phyloP scores from a whole-genome alignment of 2,888 invertebrate genomes.

The Caenorhabditis sp. region DNA sequence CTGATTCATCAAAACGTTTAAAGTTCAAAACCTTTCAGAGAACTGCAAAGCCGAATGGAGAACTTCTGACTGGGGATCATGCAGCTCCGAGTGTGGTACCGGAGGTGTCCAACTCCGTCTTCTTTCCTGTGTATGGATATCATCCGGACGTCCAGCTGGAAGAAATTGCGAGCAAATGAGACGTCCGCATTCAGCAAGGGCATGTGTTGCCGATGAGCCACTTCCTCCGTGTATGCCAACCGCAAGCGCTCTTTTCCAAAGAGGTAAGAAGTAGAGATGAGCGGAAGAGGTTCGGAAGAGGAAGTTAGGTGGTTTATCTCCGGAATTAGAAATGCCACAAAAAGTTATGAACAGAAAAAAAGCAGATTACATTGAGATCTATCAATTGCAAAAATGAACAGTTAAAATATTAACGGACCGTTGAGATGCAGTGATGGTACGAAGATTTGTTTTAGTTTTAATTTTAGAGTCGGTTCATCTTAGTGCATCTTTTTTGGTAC shows the following conservation, averaged over 20 bases:
- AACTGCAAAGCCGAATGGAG: conserved; percentile 89
- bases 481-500: too few relatives aligned
- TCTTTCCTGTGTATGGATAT: conserved; percentile 94
- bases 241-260: conserved; percentile 63
- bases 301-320: too few relatives aligned
- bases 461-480: too few relatives aligned
- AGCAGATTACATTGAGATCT: too few relatives aligned
- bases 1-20: not conserved
- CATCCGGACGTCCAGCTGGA: conserved; percentile 90
- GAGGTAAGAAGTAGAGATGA: too few relatives aligned
- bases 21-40: conserved; percentile 67
- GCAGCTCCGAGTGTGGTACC: conserved; percentile 90
- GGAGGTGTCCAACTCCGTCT: conserved; percentile 92
- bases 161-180: conserved; percentile 87
- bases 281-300: too few relatives aligned
- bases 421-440: too few relatives aligned
- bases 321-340: too few relatives aligned
- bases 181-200: conserved; percentile 79
- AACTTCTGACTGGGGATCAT: conserved; percentile 94
- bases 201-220: conserved; percentile 74
- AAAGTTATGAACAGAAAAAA: too few relatives aligned
- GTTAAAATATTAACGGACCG: too few relatives aligned
- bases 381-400: too few relatives aligned
- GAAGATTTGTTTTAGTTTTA: too few relatives aligned
- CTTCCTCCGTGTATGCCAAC: conserved; percentile 72